Percentiles rank a stretch among this genome's conserved stretches.
Conservation (phyloP, 2,113 vertebrate species). For the Mastomys natalensis region DNA sequence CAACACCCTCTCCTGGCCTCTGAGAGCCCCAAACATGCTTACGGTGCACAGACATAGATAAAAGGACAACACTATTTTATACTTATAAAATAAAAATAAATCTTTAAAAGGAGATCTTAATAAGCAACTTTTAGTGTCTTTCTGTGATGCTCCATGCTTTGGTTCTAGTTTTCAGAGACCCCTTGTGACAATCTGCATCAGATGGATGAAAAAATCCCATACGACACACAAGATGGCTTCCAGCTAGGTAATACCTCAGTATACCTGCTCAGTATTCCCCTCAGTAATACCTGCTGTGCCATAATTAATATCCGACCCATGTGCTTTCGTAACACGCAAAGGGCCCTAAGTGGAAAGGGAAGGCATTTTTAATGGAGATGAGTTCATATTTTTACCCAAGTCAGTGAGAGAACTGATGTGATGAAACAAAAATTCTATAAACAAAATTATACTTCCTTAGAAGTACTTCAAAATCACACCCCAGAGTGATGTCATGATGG, state of each 20-base stretch:
- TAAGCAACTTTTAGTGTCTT: background rate
- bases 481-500: background rate
- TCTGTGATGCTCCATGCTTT: background rate
- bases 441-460: background rate
- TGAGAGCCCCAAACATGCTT: background rate
- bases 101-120: background rate
- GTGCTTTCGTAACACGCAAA: background rate
- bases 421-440: background rate
- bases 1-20: background rate
- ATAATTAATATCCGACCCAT: background rate
- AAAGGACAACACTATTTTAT: background rate
- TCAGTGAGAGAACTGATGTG: background rate
- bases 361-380: background rate
- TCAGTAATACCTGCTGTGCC: rapidly evolving
- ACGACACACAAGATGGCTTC: background rate
- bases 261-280: too few species aligned
- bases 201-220: background rate
- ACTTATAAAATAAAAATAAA: background rate
- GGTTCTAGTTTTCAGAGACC: background rate
- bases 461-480: background rate
- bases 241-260: rapidly evolving
- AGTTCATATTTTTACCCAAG: constrained; percentile 5
- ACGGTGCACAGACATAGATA: background rate
- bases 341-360: background rate
- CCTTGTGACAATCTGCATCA: background rate